Evolutionary conservation across 2,797 vertebrate genomes (phyloP).

Genomic region (Carduelis carduelis): DNA sequence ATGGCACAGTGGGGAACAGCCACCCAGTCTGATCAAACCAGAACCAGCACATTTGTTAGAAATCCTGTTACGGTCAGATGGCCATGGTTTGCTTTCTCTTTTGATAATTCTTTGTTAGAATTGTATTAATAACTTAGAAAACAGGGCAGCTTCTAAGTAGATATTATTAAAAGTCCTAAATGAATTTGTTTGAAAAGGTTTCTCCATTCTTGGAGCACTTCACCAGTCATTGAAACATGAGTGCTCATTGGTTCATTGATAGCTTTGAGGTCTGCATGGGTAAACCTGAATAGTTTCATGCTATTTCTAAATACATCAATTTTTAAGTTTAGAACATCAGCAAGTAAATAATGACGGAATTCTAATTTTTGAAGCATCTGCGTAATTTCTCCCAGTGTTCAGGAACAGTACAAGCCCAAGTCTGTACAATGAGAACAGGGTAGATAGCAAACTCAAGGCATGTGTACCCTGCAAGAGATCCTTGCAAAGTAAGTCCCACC

Average conservation of each 20-base stretch:
- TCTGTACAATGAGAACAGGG: not conserved
- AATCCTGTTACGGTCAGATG: not conserved
- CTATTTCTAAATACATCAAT: not conserved
- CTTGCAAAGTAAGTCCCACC: not conserved
- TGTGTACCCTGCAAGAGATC: not conserved
- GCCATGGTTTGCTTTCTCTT: not conserved
- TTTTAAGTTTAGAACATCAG: not conserved
- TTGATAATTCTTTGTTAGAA: not conserved
- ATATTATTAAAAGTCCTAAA: not conserved
- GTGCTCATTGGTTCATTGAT: rapidly evolving
- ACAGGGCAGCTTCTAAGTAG: not conserved
- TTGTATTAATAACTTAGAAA: not conserved
- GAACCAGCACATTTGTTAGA: not conserved
- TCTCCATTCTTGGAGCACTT: not conserved
- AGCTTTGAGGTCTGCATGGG: not conserved
- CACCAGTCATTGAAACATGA: rapidly evolving
- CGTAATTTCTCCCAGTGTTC: not conserved
- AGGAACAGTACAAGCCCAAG: not conserved
- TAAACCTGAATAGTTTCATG: not conserved
- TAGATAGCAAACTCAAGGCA: not conserved
- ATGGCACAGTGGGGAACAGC: not conserved
- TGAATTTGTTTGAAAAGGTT: not conserved
- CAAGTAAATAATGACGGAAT: not conserved
- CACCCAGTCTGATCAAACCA: not conserved
- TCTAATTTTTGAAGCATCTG: not conserved